Evolutionary conservation across 1,140 invertebrate species (phyloP), one percentile per base, ranked within the genome.

Genomic region (Drosophila eugracilis): DNA sequence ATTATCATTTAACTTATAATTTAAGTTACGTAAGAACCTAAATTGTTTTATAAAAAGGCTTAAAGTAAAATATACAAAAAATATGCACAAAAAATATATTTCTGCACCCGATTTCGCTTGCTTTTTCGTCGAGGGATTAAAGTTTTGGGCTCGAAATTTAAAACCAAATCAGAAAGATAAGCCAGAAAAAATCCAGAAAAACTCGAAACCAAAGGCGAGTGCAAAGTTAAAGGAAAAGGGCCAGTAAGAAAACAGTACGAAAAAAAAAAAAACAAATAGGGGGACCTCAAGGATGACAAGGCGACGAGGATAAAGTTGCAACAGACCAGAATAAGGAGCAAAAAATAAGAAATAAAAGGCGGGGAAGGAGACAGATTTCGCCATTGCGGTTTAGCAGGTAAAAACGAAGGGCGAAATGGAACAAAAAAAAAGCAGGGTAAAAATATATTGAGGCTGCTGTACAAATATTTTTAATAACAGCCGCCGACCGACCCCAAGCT

Each of bases 381-480:
- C 41, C 26, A 47, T 19, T 67, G 63, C 65, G 65, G 65, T 69
- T 69, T 28, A 57, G 72, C 52, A 24, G 78, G 67, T 63, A 67
- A 57, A 53, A 52, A 19, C 14, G 26, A 21, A 10, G 19, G 21
- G 21, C 42, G 9, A 22, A 42, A 42, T 6, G 19, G 5, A 26
- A 15, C 12, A 21, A 9, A 10, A 28, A 28, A n/a, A 19, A 19
- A 24, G 15, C 4, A 26, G 47, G 41, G 21, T 28, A 17, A 30
- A 28, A 36, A 45, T 24, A 44, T 30, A 62, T 14, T 15, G 30
- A 19, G 75, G 78, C 78, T 70, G 77, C 71, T 79, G 78, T 60
- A 57, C 45, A 81, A 81, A 83, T 81, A 83, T 81, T 81, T 81
- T 81, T 81, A 83, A 81, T 81, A 81, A 83, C 58, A 52, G 45